Conservation (phyloP, 1,140 invertebrate species). For the Penaeus chinensis region DNA sequence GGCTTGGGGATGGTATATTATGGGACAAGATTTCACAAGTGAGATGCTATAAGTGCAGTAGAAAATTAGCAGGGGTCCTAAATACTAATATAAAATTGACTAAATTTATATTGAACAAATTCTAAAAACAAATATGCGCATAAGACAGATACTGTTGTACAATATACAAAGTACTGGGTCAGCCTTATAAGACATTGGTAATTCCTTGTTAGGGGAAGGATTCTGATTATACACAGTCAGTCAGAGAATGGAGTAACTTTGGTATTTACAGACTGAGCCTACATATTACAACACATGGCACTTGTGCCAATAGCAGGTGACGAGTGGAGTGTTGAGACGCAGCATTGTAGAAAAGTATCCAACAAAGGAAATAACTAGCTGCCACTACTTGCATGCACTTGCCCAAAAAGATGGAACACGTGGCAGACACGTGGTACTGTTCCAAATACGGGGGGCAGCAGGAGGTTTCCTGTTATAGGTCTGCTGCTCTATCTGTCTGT, state of each 20-base stretch:
- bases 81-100: constrained; percentile 55
- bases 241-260: constrained; percentile 56
- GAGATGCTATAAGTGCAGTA: constrained; percentile 55
- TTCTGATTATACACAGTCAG: constrained; percentile 50
- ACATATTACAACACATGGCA: constrained; percentile 41
- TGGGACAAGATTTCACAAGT: constrained; percentile 57
- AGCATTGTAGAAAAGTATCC: constrained; percentile 41
- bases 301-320: constrained; percentile 50
- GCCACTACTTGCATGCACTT: constrained; percentile 61
- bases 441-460: constrained; percentile 47
- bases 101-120: constrained; percentile 43
- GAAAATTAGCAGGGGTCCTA: constrained; percentile 59
- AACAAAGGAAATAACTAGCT: constrained; percentile 50
- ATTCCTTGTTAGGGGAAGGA: constrained; percentile 47
- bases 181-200: constrained; percentile 51
- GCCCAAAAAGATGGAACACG: constrained; percentile 49
- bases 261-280: constrained; percentile 50
- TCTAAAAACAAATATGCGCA: constrained; percentile 49
- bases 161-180: constrained; percentile 42
- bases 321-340: constrained; percentile 55
- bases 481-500: constrained; percentile 32
- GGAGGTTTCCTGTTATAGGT: constrained; percentile 52
- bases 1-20: constrained; percentile 51
- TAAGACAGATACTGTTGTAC: constrained; percentile 48
- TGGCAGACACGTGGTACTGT: constrained; percentile 51